Base-by-base conservation (phyloP, 2,888 invertebrate genomes). In the Protodeltote pygarga region DNA sequence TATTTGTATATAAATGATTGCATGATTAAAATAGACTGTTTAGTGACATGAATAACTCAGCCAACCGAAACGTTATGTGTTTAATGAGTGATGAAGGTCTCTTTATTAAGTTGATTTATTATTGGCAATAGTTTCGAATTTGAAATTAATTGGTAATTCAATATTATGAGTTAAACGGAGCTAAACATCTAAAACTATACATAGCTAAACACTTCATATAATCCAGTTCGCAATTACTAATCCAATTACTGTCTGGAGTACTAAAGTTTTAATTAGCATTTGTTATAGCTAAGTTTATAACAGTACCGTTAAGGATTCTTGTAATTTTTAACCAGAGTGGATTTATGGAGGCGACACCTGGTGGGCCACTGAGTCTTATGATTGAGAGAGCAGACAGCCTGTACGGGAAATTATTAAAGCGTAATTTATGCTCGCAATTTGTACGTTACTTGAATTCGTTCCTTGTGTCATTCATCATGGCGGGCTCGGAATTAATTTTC, bases 351-450 rank as follows among this genome's bases (percentile, higher is more conserved):
- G 83, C 83, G 83, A 79, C 90, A 90, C 90, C 89, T 89, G 90
- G 80, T 71, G 71, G 69, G 58, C 66, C n/a, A n/a, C n/a, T n/a
- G n/a, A n/a, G n/a, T n/a, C 69, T 71, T 57, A 79, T 83, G 84
- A 84, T 83, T 79, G 85, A 85, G 84, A 78, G 84, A 71, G 77
- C 75, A 64, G 70, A 64, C 68, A 65, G 81, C 78, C 83, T 82
- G 87, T 85, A 86, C 83, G 81, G 81, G 83, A 83, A 87, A 90
- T 90, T 89, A 89, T 89, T 89, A 89, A 88, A 89, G 83, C 79
- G 83, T 87, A 89, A 91, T 89, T 90, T 90, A 91, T 91, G 87
- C 85, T 80, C 82, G 88, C 87, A 90, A 89, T 92, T 90, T 90
- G 87, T 87, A 87, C 85, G 86, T 81, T 79, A 85, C 87, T 88